A percentile compares a stretch with the other conserved stretches of the same genome.
Conservation (phyloP, 2,888 invertebrate species). For the Agrochola litura region DNA sequence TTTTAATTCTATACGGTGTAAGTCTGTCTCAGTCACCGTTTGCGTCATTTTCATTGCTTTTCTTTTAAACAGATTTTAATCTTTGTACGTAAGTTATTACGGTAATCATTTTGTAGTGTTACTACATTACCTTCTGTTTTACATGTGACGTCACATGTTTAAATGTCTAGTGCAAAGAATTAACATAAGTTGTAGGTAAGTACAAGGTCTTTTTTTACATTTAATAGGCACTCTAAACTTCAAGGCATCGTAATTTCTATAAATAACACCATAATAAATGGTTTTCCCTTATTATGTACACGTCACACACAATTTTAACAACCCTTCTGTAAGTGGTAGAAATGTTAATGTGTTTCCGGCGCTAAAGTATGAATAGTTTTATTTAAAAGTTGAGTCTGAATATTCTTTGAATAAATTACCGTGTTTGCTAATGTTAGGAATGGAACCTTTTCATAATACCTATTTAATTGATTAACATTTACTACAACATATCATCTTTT, state of each 20-base stretch:
- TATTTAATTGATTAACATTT: background rate
- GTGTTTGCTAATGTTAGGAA: background rate
- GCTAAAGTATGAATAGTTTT: constrained; percentile 62
- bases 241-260: constrained; percentile 32
- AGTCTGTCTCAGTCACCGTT: background rate
- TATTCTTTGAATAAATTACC: background rate
- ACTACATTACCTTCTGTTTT: background rate
- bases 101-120: constrained; percentile 1
- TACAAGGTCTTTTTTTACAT: constrained; percentile 19
- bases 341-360: constrained; percentile 72
- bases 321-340: constrained; percentile 25
- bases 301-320: constrained; percentile 38
- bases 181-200: constrained; percentile 4
- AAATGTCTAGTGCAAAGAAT: constrained; percentile 12
- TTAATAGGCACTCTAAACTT: constrained; percentile 18
- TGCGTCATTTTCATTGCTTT: background rate
- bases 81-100: constrained; percentile 5
- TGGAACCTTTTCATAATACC: background rate
- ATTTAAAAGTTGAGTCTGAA: constrained; percentile 57
- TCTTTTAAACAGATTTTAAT: constrained; percentile 22
- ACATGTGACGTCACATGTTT: constrained; percentile 19
- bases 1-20: background rate
- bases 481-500: background rate
- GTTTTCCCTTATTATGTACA: constrained; percentile 12
- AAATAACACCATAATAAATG: constrained; percentile 37